phyloP scores from a whole-genome alignment of 2,113 vertebrate genomes.

The Myiozetetes cayanensis region DNA sequence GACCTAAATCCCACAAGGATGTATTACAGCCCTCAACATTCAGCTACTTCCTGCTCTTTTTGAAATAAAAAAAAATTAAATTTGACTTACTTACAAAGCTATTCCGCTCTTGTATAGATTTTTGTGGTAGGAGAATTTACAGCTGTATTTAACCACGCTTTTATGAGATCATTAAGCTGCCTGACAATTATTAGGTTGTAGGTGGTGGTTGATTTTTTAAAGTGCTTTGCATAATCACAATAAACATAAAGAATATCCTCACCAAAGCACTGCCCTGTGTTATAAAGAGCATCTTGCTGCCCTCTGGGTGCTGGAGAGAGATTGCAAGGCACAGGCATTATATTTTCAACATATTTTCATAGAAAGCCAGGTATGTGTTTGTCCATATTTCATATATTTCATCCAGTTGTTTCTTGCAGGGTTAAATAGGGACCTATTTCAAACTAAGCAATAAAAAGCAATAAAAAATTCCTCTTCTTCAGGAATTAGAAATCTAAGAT shows the following conservation, averaged over 20 bases:
- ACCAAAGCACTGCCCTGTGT: background rate
- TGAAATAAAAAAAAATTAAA: background rate
- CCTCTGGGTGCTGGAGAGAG: conserved; percentile 16
- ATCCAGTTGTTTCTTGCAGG: background rate
- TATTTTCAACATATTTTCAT: fast-evolving
- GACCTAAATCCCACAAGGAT: background rate
- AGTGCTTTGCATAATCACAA: background rate
- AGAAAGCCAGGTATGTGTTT: fast-evolving
- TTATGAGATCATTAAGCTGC: background rate
- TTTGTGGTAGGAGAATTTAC: background rate
- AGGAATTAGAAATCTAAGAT: background rate
- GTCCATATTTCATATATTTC: background rate
- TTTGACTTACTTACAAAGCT: background rate
- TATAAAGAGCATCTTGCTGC: conserved; percentile 8
- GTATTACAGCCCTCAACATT: background rate
- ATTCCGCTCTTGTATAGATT: background rate
- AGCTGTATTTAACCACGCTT: background rate
- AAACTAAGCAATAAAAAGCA: background rate
- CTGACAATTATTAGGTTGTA: background rate
- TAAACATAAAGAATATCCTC: background rate
- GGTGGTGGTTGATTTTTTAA: background rate
- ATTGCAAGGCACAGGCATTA: background rate
- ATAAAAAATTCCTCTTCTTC: background rate
- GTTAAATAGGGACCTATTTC: background rate
- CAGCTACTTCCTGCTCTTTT: background rate